Evolutionary conservation across 2,113 vertebrate species (phyloP), one percentile per base, ranked within the genome.

Genomic region (Lepus europaeus): DNA sequence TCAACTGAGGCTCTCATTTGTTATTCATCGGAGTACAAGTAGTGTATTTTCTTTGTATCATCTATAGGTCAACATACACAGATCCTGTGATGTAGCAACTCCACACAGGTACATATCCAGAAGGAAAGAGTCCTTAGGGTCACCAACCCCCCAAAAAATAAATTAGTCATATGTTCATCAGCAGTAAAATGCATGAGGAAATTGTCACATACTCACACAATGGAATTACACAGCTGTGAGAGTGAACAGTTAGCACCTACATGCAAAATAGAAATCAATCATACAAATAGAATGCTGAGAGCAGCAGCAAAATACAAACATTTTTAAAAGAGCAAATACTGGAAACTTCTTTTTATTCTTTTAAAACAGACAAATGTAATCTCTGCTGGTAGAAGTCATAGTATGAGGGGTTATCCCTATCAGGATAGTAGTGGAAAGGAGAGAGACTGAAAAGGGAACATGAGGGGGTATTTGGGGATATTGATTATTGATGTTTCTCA

Each of bases 401-500:
- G 19, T 1, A 31, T 0, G 68, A 51, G 29, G 25, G 45, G 27
- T 23, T 51, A 33, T 1, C 45, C 20, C 1, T 25, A 16, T 59
- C 3, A 56, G 6, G 31, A 33, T 8, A 16, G 14, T 77, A 6
- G 59, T 70, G 86, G 69, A 23, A 39, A 74, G 4, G 3, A 3
- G 31, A 25, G 9, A 2, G 6, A 19, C 12, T 80, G 14, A 27
- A 33, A 74, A 45, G n/a, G 14, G 23, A 27, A 1, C 20, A 59
- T 59, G 3, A 20, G 49, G 19, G 8, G 5, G 0, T 17, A 6
- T 1, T 77, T 77, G 4, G 20, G 29, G n/a, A 27, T 16, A 23
- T 39, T 27, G 20, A 4, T 31, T 16, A 23, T 39, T 27, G 20
- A 4, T 27, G 7, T 68, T 88, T 93, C 53, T 94, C 45, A 19